Conservation (phyloP, 2,888 invertebrate genomes). For the Baccha elongata region DNA sequence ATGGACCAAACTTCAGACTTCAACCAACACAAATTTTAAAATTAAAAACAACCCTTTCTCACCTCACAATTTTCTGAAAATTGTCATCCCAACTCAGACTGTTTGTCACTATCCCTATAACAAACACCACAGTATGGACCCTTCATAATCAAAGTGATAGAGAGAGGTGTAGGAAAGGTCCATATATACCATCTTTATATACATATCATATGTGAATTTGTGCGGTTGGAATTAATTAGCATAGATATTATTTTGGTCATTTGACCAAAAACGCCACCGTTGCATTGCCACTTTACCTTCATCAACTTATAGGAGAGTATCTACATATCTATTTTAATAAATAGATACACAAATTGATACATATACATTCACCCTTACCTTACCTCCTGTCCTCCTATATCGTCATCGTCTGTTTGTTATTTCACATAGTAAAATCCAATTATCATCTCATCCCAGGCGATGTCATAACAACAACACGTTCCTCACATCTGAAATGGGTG, state of each 20-base stretch:
- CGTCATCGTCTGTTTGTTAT: conserved; percentile 56
- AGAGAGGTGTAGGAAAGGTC: neutral
- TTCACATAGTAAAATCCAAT: conserved; percentile 68
- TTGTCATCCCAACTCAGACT: neutral
- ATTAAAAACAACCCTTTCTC: neutral
- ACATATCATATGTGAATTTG: conserved; percentile 33
- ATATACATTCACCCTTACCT: neutral
- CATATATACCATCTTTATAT: conserved; percentile 32
- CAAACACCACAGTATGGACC: neutral
- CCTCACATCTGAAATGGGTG: conserved; percentile 19
- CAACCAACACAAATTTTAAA: neutral
- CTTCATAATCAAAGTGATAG: conserved; percentile 18
- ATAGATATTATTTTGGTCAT: conserved; percentile 67
- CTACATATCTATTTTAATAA: neutral
- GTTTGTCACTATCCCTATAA: neutral
- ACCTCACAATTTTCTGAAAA: neutral
- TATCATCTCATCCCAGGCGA: conserved; percentile 69
- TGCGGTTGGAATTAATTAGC: conserved; percentile 72
- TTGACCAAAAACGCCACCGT: conserved; percentile 46
- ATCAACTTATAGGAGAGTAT: neutral
- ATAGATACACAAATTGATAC: conserved; percentile 6
- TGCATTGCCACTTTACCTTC: conserved; percentile 8
- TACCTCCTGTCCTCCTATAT: neutral
- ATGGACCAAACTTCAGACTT: neutral
- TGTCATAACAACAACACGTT: conserved; percentile 55